A percentile compares a stretch with the other conserved stretches of the same genome.
Evolutionary conservation across 2,113 vertebrate species (phyloP).

Genomic region (Synchiropus splendidus): DNA sequence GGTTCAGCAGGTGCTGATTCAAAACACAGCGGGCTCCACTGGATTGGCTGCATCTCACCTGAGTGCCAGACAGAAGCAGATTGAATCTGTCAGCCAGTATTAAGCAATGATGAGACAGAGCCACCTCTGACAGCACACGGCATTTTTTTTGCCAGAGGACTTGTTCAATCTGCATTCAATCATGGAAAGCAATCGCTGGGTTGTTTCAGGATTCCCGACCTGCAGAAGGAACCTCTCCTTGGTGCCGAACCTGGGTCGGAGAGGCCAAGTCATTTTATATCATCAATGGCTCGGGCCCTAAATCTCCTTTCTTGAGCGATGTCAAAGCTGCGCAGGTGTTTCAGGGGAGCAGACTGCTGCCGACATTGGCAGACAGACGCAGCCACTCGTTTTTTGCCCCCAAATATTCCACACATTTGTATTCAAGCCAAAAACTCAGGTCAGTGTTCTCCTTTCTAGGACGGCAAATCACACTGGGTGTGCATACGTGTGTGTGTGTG

Average conservation of each 20-base stretch:
- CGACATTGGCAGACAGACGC: constrained; percentile 16
- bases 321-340: constrained; percentile 8
- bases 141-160: constrained; percentile 53
- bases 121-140: constrained; percentile 65
- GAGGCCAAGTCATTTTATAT: constrained; percentile 18
- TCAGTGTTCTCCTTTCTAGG: constrained; percentile 23
- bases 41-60: constrained; percentile 40
- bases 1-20: no score
- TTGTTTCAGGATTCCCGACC: constrained; percentile 74
- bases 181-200: constrained; percentile 82
- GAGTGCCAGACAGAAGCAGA: constrained; percentile 72
- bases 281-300: constrained; percentile 1
- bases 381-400: constrained; percentile 23
- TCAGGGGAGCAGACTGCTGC: constrained; percentile 7
- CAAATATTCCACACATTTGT: constrained; percentile 15
- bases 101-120: constrained; percentile 76
- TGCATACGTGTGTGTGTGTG: constrained; percentile 8
- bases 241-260: constrained; percentile 7
- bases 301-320: constrained; percentile 2
- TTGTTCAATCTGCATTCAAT: constrained; percentile 86
- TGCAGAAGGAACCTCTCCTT: constrained; percentile 32
- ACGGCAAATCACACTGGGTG: constrained; percentile 16
- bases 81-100: constrained; percentile 80
- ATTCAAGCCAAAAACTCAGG: constrained; percentile 19
- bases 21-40: no score